Evolutionary conservation across 2,888 invertebrate genomes (phyloP), one percentile per base, ranked within the genome.

Genomic region (Cheilosia vulpina): DNA sequence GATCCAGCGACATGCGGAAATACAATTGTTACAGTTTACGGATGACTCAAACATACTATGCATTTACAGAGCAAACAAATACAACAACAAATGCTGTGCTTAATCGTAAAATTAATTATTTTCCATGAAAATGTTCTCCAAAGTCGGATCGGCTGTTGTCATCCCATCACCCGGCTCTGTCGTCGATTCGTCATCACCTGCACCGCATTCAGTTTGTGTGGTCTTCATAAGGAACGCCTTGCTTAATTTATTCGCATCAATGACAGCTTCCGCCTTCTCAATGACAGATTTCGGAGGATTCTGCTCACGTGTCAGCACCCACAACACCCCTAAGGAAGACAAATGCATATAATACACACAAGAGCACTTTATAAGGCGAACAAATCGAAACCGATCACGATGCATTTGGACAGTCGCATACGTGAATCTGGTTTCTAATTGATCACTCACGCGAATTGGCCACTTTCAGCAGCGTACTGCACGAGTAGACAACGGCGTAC

Each of bases 401-500:
- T 41, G 52, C 53, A 53, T 62, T 50, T 17, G 27, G 34, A 24
- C 17, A 27, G 63, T 53, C 7, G 27, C 19, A n/a, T 73, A 47
- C 58, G 71, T 58, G 38, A 15, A 52, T 71, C 31, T 15, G 45
- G 24, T 71, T 71, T 50, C n/a, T 41, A 55, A 68, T 53, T 24
- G 38, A 52, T 52, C n/a, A 34, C 91, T 91, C 77, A 92, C 91
- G 90, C 43, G 90, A 75, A 73, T 92, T 88, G 2, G 89, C 89
- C 41, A 89, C 58, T 5, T 87, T 53, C 13, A 88, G 76, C n/a
- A 90, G 24, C 71, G 88, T 92, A 2, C 90, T 90, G 89, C 95
- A 95, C 73, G 94, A 94, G 93, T 94, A 95, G 45, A 95, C 94
- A 5, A 95, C 94, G 0, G 94, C 91, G 88, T 93, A 95, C 68